Conservation (phyloP, 2,113 vertebrate species). For the Hypanus sabinus region DNA sequence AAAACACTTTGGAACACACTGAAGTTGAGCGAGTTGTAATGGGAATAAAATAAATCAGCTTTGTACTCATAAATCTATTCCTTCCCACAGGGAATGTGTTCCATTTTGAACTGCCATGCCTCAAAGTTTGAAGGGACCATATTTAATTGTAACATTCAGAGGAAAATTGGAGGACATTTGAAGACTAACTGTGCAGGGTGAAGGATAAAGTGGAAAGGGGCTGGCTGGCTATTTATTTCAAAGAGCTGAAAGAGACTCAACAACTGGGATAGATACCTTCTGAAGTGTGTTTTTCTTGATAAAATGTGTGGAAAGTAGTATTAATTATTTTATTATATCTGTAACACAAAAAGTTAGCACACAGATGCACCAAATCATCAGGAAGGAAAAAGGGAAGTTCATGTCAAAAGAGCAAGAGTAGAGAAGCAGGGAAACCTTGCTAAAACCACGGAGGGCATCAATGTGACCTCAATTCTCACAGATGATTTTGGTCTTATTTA, state of each 20-base stretch:
- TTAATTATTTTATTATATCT: background rate
- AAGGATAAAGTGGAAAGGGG: background rate
- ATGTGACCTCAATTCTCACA: too few species aligned
- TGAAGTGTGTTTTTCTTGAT: background rate
- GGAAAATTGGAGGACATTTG: background rate
- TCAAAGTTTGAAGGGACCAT: too few species aligned
- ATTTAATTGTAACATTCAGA: background rate
- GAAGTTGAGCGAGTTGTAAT: background rate
- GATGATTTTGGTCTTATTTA: too few species aligned
- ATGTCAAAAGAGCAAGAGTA: too few species aligned
- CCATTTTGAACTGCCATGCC: background rate
- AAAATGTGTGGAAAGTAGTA: background rate
- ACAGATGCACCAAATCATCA: too few species aligned
- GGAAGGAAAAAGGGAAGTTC: too few species aligned
- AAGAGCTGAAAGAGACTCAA: background rate
- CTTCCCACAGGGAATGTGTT: background rate
- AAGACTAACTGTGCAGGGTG: background rate
- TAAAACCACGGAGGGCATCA: too few species aligned
- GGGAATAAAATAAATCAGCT: background rate
- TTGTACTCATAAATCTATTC: background rate
- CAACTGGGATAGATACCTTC: background rate
- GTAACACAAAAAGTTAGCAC: background rate
- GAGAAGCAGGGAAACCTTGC: too few species aligned
- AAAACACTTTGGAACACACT: background rate
- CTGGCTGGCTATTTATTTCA: too few species aligned